Evolutionary conservation across 2,888 invertebrate genomes (phyloP).

Genomic region (Eupelmus urozonus): DNA sequence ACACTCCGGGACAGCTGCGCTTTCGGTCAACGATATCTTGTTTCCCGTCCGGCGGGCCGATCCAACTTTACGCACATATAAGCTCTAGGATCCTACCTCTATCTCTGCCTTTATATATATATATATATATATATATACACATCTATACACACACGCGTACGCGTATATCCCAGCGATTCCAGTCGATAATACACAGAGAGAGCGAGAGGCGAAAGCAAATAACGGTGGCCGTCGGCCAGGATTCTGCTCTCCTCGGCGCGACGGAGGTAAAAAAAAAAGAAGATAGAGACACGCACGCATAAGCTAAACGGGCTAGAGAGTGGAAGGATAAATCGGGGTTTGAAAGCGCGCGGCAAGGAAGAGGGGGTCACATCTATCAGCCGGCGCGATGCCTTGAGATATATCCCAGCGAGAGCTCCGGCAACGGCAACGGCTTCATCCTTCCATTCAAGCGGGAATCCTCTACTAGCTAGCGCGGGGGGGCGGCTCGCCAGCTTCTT

Average conservation of each 20-base stretch:
- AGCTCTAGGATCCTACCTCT: too few species aligned
- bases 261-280: neutral
- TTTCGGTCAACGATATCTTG: conserved; percentile 32
- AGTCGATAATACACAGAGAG: neutral
- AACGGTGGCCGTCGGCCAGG: too few species aligned
- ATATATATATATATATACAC: too few species aligned
- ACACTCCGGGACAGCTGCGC: conserved; percentile 28
- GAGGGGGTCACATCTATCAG: too few species aligned
- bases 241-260: too few species aligned
- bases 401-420: neutral
- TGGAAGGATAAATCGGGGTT: conserved; percentile 14
- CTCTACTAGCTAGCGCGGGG: too few species aligned
- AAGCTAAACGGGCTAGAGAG: neutral
- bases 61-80: neutral
- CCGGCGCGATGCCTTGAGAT: too few species aligned
- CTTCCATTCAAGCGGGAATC: neutral
- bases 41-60: conserved; percentile 31
- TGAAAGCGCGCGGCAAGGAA: conserved; percentile 4
- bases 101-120: too few species aligned
- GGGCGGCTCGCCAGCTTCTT: too few species aligned
- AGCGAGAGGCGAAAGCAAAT: neutral
- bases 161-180: neutral
- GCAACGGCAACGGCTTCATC: conserved; percentile 3
- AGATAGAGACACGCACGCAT: neutral
- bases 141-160: too few species aligned